Evolutionary conservation across 2,113 vertebrate genomes (phyloP), one percentile per base, ranked within the genome.

Genomic region (Chamaea fasciata): DNA sequence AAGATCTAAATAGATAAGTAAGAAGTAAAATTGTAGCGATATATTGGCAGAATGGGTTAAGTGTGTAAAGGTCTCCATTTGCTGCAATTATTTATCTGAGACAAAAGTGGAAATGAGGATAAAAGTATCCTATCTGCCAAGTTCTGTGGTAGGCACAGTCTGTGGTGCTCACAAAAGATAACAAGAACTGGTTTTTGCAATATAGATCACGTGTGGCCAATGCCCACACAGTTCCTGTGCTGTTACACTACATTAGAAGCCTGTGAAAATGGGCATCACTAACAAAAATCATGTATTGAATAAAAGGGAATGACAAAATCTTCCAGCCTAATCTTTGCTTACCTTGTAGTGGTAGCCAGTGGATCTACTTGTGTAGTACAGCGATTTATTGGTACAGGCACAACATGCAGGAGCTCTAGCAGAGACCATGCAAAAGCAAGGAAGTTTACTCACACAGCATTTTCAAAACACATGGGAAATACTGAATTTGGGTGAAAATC

Each of bases 151-250:
- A 80, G 52, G 5, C 21, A n/a, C 7, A 42, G 26, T 55, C 62
- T 89, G 22, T 83, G 22, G 41, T 60, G 23, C 23, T 59, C 23
- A 56, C 41, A 81, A 81, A 84, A 83, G 20, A 8, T 46, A 76
- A 9, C 11, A 49, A 59, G 31, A 80, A 15, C 22, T 42, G 19
- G 1, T 60, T 80, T 83, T 64, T 80, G 20, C 30, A 30, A 18
- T 69, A 20, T 1, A 46, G 59, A 23, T 65, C 21, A 10, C 0
- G 0, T 24, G 9, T 53, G 68, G 68, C n/a, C 1, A 2, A 49
- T 75, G 44, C 31, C 19, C 13, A 50, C 26, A 26, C 5, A n/a
- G 28, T 56, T 87, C 15, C 46, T 77, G 16, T 79, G 42, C 19
- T 83, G 17, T 81, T 56, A 31, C 4, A 8, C 22, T 56, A 19